Evolutionary conservation across 2,888 invertebrate species (phyloP).

Genomic region (Melanostoma mellinum): DNA sequence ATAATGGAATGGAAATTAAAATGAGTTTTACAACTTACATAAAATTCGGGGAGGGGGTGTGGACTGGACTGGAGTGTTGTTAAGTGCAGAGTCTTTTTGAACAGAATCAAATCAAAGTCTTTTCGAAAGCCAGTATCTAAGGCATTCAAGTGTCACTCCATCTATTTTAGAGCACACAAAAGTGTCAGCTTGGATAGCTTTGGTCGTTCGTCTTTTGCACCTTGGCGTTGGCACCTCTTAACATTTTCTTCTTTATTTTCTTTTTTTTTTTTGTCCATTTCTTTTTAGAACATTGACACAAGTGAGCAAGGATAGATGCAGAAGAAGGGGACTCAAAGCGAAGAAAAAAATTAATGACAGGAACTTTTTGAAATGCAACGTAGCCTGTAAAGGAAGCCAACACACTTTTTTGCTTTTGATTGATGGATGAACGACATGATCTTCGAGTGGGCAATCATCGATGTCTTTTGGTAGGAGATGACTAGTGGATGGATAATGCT

Average conservation of each 20-base stretch:
- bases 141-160: conserved; percentile 67
- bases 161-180: conserved; percentile 49
- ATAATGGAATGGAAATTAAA: conserved; percentile 64
- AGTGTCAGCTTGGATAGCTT: conserved; percentile 46
- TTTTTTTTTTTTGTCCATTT: conserved; percentile 11
- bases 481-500: conserved; percentile 17
- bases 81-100: conserved; percentile 25
- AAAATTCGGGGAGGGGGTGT: conserved; percentile 10
- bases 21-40: conserved; percentile 43
- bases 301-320: neutral
- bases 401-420: conserved; percentile 44
- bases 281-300: neutral
- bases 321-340: too few relatives aligned
- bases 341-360: conserved; percentile 58
- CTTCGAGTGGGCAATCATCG: conserved; percentile 49
- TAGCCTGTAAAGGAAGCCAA: conserved; percentile 26
- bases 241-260: conserved; percentile 38
- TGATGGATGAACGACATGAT: conserved; percentile 59
- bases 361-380: conserved; percentile 52
- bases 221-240: conserved; percentile 43
- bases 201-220: conserved; percentile 61
- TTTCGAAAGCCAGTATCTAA: conserved; percentile 40
- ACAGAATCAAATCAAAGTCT: conserved; percentile 55
- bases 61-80: conserved; percentile 4
- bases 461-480: conserved; percentile 34